Conservation (phyloP, 2,888 invertebrate genomes). For the Ophioninae sp. region DNA sequence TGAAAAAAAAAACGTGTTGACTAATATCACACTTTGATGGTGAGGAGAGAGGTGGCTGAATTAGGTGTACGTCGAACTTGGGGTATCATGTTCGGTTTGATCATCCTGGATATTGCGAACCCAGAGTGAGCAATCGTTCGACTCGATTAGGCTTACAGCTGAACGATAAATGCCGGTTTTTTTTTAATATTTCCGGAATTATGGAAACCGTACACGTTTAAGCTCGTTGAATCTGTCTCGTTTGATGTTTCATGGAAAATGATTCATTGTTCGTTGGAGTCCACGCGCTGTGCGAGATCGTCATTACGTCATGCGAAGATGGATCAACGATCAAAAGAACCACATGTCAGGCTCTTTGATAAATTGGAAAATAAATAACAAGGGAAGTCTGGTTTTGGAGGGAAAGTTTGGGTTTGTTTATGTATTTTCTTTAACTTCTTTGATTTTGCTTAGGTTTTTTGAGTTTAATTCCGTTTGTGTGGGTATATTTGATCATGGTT, state of each 20-base stretch:
- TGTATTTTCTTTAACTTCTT: too few relatives aligned
- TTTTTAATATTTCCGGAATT: too few relatives aligned
- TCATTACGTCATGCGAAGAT: conserved; percentile 45
- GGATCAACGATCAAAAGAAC: conserved; percentile 4
- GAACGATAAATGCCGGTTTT: too few relatives aligned
- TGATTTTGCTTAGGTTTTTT: too few relatives aligned
- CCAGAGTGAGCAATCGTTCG: conserved; percentile 23
- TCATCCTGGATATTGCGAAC: conserved; percentile 50
- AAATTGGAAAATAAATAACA: conserved; percentile 38
- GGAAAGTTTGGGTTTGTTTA: conserved; percentile 36
- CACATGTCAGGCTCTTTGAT: conserved; percentile 35
- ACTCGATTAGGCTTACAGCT: conserved; percentile 23
- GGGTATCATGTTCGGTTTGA: conserved; percentile 35
- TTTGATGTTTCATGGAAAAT: conserved; percentile 54
- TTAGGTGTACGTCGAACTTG: conserved; percentile 16
- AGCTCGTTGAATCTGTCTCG: conserved; percentile 10
- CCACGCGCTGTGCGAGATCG: conserved; percentile 23
- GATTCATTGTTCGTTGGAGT: conserved; percentile 46
- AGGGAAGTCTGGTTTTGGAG: conserved; percentile 20
- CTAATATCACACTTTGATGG: conserved; percentile 44
- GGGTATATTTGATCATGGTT: too few relatives aligned
- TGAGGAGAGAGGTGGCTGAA: conserved; percentile 41
- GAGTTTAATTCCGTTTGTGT: too few relatives aligned
- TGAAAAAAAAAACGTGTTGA: conserved; percentile 58
- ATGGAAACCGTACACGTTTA: background rate